phyloP scores from a whole-genome alignment of 2,888 invertebrate species.

The Thelaira solivaga region DNA sequence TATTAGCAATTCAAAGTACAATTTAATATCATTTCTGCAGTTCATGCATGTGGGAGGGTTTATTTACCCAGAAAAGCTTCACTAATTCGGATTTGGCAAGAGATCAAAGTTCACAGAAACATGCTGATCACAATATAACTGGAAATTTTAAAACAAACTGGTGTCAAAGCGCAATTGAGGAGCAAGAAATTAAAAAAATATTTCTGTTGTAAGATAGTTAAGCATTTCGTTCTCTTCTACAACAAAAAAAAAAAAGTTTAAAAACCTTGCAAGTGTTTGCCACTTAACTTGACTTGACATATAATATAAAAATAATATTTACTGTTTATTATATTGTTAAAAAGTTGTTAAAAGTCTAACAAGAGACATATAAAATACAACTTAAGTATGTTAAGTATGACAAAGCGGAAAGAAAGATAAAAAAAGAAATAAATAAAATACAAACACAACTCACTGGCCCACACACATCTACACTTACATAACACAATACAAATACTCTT shows the following conservation, averaged over 20 bases:
- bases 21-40: too few species aligned
- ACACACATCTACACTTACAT: not conserved
- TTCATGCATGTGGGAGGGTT: too few species aligned
- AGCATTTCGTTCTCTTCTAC: not conserved
- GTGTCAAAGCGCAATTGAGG: too few species aligned
- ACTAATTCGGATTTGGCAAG: too few species aligned
- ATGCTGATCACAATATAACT: too few species aligned
- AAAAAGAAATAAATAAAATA: slow-evolving; percentile 51
- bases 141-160: too few species aligned
- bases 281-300: slow-evolving; percentile 58
- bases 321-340: slow-evolving; percentile 57
- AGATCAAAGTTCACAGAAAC: too few species aligned
- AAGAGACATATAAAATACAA: slow-evolving; percentile 30
- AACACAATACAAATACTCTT: too few species aligned
- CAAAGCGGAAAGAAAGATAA: slow-evolving; percentile 55
- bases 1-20: too few species aligned
- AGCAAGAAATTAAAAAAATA: too few species aligned
- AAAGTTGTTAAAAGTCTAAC: slow-evolving; percentile 14
- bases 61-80: too few species aligned
- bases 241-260: slow-evolving; percentile 24
- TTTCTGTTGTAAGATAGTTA: too few species aligned
- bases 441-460: not conserved
- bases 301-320: slow-evolving; percentile 63
- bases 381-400: slow-evolving; percentile 62
- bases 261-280: slow-evolving; percentile 46